Evolutionary conservation across 2,888 invertebrate species (phyloP), one percentile per base, ranked within the genome.

Genomic region (Zygogramma bicolorata): DNA sequence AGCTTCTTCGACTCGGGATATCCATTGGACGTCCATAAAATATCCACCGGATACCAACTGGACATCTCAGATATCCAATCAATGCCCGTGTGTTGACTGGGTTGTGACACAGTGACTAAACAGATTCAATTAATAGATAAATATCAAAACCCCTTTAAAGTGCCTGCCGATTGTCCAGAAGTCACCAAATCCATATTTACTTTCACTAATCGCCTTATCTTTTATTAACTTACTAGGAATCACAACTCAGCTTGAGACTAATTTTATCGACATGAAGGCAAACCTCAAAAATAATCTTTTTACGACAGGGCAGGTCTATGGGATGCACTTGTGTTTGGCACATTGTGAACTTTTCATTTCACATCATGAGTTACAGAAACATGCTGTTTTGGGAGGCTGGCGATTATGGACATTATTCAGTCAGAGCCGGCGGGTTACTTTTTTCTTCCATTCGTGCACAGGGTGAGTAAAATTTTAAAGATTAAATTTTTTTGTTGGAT

Each of bases 261-360:
- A 68, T 68, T 68, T 71, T 65, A 70, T 59, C 65, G 59, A 38
- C 62, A 20, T 46, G 68, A 73, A 71, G 71, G 65, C 61, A 65
- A 63, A 38, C 66, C 69, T 31, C 46, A 60, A 34, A 59, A 58
- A 73, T 76, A 71, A 76, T 76, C 74, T 71, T 69, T 73, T 74
- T 76, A 76, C 59, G 72, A 74, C 63, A 42, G 59, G 71, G 49
- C 71, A 57, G 70, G 27, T 49, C 22, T 18, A 63, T 61, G 63
- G 74, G 71, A 46, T 65, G 74, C 73, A 71, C 70, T 73, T 72
- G 67, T 71, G 76, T 71, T 73, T 73, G 68, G 68, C 76, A 76
- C 73, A 76, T 76, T 76, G 76, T 76, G 71, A 71, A 76, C 73
- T 76, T 71, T 73, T 75, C 29, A 73, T 42, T 40, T 68, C 58